Evolutionary conservation across 2,797 vertebrate genomes (phyloP), one percentile per base, ranked within the genome.

Genomic region (Emys orbicularis): DNA sequence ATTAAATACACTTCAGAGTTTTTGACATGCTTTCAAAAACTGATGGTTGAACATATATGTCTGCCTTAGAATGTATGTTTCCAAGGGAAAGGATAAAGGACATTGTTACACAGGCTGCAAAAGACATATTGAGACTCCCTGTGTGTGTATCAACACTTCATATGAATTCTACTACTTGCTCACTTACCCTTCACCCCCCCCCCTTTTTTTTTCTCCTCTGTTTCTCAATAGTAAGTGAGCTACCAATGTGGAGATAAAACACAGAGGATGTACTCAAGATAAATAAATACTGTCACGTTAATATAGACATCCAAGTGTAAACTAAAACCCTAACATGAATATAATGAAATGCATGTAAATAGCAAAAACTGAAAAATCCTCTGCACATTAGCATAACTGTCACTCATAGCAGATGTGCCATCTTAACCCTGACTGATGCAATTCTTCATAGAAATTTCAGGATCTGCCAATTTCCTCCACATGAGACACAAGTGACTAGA

Each of bases 251-350:
- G 12, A 87, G 82, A 57, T 53, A 54, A 89, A 44, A 56, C 2
- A 77, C 18, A 53, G 13, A 37, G 81, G 83, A 89, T 27, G 25
- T 86, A 15, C 37, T 91, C 13, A 57, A 82, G 16, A 65, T 34
- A 79, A 88, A 89, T 54, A 59, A 21, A 82, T 72, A 8, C 12
- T 61, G 34, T 29, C 6, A 37, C 59, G 59, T 54, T 68, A 25
- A 77, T 84, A 27, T 41, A 92, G 54, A 31, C n/a, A 50, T 47
- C 13, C 29, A 86, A 86, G 57, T 81, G 68, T 84, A 84, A 90
- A 82, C 57, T 57, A 61, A 89, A 44, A 47, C 29, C 8, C 15
- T 81, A 82, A 86, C 50, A 82, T 81, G 27, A n/a, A 79, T 29
- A 74, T 29, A 82, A 83, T 13, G 31, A 82, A 5, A 49, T n/a